Evolutionary conservation across 2,113 vertebrate species (phyloP).

Genomic region (Epinephelus cyanopodus): DNA sequence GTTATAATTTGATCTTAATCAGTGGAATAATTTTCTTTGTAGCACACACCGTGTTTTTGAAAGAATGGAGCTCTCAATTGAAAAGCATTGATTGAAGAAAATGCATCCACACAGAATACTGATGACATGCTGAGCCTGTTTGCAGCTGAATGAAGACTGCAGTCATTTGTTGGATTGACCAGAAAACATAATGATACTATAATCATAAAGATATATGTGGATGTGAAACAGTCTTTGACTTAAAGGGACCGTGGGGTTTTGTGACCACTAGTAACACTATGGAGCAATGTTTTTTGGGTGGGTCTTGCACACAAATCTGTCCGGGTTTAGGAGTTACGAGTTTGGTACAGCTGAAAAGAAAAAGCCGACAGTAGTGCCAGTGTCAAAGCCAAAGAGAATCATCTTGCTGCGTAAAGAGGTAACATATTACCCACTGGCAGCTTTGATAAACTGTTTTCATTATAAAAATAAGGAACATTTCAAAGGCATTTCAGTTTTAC

Average conservation of each 20-base stretch:
- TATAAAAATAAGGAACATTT: too few species aligned
- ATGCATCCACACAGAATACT: constrained; percentile 9
- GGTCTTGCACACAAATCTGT: too few species aligned
- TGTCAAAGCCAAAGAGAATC: too few species aligned
- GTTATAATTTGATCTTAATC: constrained; percentile 18
- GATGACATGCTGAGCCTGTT: background rate
- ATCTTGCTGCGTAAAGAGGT: too few species aligned
- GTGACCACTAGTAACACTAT: background rate
- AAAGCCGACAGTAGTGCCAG: too few species aligned
- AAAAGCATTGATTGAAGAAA: constrained; percentile 3
- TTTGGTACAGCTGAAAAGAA: too few species aligned
- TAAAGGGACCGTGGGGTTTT: background rate
- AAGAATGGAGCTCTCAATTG: background rate
- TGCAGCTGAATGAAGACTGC: background rate
- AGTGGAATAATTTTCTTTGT: background rate
- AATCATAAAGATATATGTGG: background rate
- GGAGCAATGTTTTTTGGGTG: too few species aligned
- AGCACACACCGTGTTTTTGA: background rate
- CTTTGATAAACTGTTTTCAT: too few species aligned
- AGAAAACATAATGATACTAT: background rate
- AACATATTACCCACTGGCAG: too few species aligned
- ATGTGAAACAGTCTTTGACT: background rate
- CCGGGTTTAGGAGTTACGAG: too few species aligned
- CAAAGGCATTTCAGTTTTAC: too few species aligned
- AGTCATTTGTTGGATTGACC: background rate